Percentiles rank a stretch among this genome's conserved stretches.
Evolutionary conservation across 64 coral and sea anemone species (phyloP).

Genomic region (Stichodactyla helianthus): DNA sequence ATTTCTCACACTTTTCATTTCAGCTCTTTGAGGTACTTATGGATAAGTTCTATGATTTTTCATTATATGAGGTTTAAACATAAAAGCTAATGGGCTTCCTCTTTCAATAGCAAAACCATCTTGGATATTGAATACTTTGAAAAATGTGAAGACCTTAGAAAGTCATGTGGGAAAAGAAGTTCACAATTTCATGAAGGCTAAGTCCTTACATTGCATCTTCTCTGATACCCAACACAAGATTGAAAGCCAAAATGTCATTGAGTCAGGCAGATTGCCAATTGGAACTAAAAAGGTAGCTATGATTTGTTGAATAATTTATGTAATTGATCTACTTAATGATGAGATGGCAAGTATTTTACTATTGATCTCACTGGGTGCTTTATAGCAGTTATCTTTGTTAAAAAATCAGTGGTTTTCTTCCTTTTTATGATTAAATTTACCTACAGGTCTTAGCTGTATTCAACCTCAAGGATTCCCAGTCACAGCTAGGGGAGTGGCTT

Average conservation of each 20-base stretch:
- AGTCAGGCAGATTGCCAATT: slow-evolving; percentile 37
- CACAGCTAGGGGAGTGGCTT: slow-evolving; percentile 96
- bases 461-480: slow-evolving; percentile 88
- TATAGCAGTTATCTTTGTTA: no score
- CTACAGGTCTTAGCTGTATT: slow-evolving; percentile 85
- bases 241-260: slow-evolving; percentile 36
- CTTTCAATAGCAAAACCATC: slow-evolving; percentile 48
- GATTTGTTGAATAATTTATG: neutral
- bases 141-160: slow-evolving; percentile 82
- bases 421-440: no score
- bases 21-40: no score
- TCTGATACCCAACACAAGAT: slow-evolving; percentile 17
- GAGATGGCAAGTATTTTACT: neutral
- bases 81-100: neutral
- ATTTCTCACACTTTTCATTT: no score
- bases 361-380: no score
- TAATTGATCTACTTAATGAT: neutral
- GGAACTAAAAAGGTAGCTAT: slow-evolving; percentile 65
- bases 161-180: slow-evolving; percentile 84
- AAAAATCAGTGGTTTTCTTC: no score
- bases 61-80: no score
- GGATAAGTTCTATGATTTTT: no score
- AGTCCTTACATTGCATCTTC: slow-evolving; percentile 6
- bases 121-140: slow-evolving; percentile 85
- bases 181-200: slow-evolving; percentile 67